Evolutionary conservation across 1,140 invertebrate species (phyloP), one percentile per base, ranked within the genome.

Genomic region (Bicyclus anynana): DNA sequence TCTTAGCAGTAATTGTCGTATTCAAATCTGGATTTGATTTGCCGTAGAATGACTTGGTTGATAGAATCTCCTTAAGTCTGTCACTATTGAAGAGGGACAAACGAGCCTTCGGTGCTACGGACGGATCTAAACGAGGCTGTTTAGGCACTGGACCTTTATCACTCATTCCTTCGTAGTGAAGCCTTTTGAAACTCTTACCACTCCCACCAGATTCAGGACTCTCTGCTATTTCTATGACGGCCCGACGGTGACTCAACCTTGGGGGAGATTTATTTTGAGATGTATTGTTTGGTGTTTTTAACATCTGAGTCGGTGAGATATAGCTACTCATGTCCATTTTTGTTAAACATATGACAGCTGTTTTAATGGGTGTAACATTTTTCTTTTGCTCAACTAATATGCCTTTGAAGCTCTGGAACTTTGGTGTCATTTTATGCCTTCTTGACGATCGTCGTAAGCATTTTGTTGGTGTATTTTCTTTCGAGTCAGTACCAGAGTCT

Each of bases 41-140:
- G 0, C 90, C 84, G 69, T 91, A 92, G 63, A 92, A 92, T 13
- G 84, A 87, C 59, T 90, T 90, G 0, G 88, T 78, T 1, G 90
- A 82, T 0, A 92, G 68, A 14, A 88, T 86, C 58, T 87, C 78
- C 67, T 84, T 89, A 1, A 85, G 59, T 38, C 75, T 70, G 16
- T 83, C 82, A 49, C 73, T 79, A 37, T 80, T 87, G 62, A 89
- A 89, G 2, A 90, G 65, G 2, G 87, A 89, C 4, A 84, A 46
- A 2, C 87, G 72, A 0, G 85, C 89, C 69, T 88, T 88, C 18
- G 86, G 86, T 18, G 72, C 83, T 9, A 53, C 35, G 23, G 21
- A 70, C 42, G 65, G 60, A 26, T 86, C 81, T 9, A 86, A 37
- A 56, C 82, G 71, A 2, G 83, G 77, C 40, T 81, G 74, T 42